A percentile compares a stretch with the other conserved stretches of the same genome.
Evolutionary conservation across 2,888 invertebrate species (phyloP).

Genomic region (Osmoderma eremita): DNA sequence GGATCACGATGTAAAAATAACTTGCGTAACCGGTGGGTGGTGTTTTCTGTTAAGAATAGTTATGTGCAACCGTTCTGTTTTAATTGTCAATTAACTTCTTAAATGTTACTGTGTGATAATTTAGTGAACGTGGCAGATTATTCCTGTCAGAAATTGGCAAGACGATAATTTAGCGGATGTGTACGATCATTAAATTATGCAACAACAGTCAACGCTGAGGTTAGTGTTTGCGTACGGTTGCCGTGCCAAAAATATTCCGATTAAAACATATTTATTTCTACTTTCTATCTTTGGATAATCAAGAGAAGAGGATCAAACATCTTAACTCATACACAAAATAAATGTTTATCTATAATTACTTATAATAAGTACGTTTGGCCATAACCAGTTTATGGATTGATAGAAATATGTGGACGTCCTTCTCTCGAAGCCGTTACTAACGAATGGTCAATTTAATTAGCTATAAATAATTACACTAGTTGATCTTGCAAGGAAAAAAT

Average conservation of each 20-base stretch:
- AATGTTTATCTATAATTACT: too few species aligned
- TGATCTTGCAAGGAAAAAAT: too few species aligned
- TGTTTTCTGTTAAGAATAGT: conserved; percentile 8
- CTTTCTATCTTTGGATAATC: background rate
- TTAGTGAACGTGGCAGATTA: conserved; percentile 23
- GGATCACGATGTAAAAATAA: conserved; percentile 8
- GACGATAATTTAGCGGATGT: conserved; percentile 33
- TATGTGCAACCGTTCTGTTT: conserved; percentile 21
- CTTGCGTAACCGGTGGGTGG: conserved; percentile 14
- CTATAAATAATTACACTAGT: too few species aligned
- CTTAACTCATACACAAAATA: too few species aligned
- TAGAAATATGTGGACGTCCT: too few species aligned
- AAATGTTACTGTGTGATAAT: conserved; percentile 34
- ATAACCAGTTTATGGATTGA: too few species aligned
- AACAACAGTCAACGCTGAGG: background rate
- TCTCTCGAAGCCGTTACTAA: too few species aligned
- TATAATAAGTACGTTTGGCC: too few species aligned
- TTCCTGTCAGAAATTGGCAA: conserved; percentile 19
- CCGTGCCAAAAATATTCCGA: conserved; percentile 3
- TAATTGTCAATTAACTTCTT: conserved; percentile 34
- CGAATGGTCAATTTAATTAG: too few species aligned
- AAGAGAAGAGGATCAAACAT: background rate
- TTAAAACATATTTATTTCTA: background rate
- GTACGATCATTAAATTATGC: conserved; percentile 6
- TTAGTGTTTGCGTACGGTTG: conserved; percentile 12